phyloP scores from a whole-genome alignment of 2,888 invertebrate genomes.

The Bimastos eiseni region DNA sequence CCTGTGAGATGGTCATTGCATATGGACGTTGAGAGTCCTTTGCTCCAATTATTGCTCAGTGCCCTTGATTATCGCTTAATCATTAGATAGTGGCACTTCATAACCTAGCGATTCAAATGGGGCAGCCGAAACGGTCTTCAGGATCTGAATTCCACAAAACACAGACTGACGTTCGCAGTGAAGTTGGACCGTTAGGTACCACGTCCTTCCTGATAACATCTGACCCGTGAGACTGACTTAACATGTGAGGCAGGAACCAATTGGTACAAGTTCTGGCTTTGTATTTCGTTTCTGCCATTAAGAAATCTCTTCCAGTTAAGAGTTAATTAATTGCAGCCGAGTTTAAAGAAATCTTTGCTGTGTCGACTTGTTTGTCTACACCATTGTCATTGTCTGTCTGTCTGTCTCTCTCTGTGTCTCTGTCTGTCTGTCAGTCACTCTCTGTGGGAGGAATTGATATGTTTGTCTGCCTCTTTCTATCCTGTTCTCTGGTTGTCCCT shows the following conservation, averaged over 20 bases:
- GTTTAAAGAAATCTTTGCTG: not conserved
- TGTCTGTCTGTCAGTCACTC: not conserved
- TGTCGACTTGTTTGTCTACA: not conserved
- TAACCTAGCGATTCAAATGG: too few species aligned
- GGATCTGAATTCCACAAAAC: not conserved
- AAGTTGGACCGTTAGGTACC: not conserved
- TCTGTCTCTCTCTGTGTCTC: not conserved
- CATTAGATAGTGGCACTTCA: too few species aligned
- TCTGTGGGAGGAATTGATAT: too few species aligned
- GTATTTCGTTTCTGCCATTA: not conserved
- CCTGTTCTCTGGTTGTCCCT: not conserved
- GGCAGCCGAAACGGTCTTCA: too few species aligned
- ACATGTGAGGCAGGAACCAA: not conserved
- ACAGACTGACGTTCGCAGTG: not conserved
- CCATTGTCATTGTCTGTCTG: not conserved
- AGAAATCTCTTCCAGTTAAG: not conserved
- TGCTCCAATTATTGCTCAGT: too few species aligned
- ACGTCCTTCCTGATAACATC: not conserved
- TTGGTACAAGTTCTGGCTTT: not conserved
- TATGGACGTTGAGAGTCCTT: too few species aligned
- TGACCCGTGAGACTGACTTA: not conserved
- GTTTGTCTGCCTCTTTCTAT: not conserved
- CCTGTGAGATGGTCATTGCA: too few species aligned
- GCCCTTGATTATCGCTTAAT: too few species aligned
- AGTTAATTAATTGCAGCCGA: not conserved